A percentile compares a stretch with the other conserved stretches of the same genome.
phyloP scores from a whole-genome alignment of 37 sponge, comb jelly and placozoan species.

The Chondrosia reniformis region DNA sequence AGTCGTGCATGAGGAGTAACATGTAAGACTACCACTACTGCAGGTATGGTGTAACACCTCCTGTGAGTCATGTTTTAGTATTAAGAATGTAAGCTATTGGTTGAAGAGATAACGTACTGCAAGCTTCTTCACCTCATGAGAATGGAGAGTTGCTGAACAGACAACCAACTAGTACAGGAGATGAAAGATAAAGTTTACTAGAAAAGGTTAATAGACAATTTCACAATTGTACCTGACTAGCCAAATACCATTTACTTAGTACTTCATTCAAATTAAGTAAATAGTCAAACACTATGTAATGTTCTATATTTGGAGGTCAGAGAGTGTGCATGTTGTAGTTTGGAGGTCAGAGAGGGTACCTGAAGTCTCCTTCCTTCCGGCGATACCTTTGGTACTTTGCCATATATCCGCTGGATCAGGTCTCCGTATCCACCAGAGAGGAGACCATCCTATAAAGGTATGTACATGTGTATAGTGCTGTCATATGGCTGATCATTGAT shows the following conservation, averaged over 20 bases:
- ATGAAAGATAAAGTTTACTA: neutral
- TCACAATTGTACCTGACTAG: too few species aligned
- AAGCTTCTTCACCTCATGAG: constrained; percentile 82
- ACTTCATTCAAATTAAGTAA: too few species aligned
- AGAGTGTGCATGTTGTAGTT: neutral
- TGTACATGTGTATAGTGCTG: too few species aligned
- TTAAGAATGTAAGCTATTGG: too few species aligned
- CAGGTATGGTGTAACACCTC: too few species aligned
- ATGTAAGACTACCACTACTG: too few species aligned
- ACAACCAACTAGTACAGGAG: constrained; percentile 76
- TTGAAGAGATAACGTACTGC: constrained; percentile 65
- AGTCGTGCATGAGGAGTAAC: too few species aligned
- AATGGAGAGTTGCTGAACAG: constrained; percentile 96
- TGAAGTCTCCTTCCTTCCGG: constrained; percentile 72
- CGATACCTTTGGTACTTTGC: constrained; percentile 77
- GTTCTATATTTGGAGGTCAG: neutral
- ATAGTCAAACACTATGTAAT: neutral
- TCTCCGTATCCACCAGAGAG: constrained; percentile 70
- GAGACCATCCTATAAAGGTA: constrained; percentile 75
- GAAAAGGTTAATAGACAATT: too few species aligned
- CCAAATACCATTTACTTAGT: too few species aligned
- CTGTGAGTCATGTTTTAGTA: too few species aligned
- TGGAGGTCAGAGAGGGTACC: constrained; percentile 25
- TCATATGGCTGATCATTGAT: too few species aligned
- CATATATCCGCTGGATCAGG: constrained; percentile 73